Evolutionary conservation across 2,113 vertebrate genomes (phyloP).

Genomic region (Protomyctophum bolini): DNA sequence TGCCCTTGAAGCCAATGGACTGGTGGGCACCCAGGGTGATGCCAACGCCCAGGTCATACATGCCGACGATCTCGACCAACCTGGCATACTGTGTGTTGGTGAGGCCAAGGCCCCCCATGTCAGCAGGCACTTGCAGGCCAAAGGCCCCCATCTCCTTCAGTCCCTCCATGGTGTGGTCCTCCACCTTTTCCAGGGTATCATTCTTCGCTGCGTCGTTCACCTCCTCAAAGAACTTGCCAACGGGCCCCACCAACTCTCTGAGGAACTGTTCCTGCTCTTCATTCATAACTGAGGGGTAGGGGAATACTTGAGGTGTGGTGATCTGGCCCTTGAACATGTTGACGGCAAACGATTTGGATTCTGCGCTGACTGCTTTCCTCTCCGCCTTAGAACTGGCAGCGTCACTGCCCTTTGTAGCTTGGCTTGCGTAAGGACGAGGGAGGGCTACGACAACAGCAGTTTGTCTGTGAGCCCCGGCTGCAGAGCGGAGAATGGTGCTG

Average conservation of each 20-base stretch:
- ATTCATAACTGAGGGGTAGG: constrained; percentile 87
- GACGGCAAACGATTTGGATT: constrained; percentile 87
- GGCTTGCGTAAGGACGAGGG: constrained; percentile 70
- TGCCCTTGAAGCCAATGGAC: constrained; percentile 92
- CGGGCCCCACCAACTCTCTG: constrained; percentile 83
- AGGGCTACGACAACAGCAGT: constrained; percentile 30
- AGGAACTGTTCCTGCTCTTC: constrained; percentile 89
- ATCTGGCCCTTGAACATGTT: constrained; percentile 89
- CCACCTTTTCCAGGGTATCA: constrained; percentile 83
- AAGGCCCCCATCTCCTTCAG: constrained; percentile 91
- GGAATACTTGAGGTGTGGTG: constrained; percentile 85
- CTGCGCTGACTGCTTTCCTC: constrained; percentile 57
- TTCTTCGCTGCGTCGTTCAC: constrained; percentile 83
- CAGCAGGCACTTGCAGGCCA: constrained; percentile 86
- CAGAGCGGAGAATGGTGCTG: too few relatives aligned
- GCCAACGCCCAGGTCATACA: constrained; percentile 85
- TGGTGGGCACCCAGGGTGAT: constrained; percentile 91
- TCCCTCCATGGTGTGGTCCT: constrained; percentile 84
- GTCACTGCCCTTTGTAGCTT: constrained; percentile 66
- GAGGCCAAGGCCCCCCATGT: constrained; percentile 86
- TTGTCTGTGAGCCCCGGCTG: constrained; percentile 52
- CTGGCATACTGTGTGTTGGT: constrained; percentile 91
- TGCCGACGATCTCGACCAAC: constrained; percentile 89
- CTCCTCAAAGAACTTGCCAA: constrained; percentile 84
- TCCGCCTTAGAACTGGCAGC: constrained; percentile 36